These are phyloP conservation scores for Lapara coniferarum DNA, from an alignment of 2,888 invertebrate genomes.

Conservation along the genomic window DNA sequence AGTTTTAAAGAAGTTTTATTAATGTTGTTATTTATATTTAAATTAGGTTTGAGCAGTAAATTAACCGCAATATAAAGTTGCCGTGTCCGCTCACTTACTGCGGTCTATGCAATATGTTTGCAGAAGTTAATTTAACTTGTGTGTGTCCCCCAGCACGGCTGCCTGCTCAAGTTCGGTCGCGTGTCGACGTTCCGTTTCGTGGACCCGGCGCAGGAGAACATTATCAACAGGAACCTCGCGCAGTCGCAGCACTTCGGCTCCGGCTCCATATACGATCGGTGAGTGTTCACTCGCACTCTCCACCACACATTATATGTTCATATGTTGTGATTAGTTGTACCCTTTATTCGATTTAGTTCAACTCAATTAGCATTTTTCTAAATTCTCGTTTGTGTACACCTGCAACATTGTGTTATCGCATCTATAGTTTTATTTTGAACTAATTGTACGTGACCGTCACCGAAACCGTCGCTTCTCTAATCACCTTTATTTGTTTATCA, in stretches of 20 bases:
- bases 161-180: conserved; percentile 92
- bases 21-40: neutral
- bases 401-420: conserved; percentile 49
- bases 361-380: conserved; percentile 38
- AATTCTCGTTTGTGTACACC: conserved; percentile 49
- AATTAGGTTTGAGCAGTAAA: neutral
- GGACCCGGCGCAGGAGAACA: conserved; percentile 91
- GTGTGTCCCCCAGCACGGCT: conserved; percentile 86
- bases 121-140: conserved; percentile 17
- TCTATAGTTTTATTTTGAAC: conserved; percentile 50
- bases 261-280: conserved; percentile 93
- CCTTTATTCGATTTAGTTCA: conserved; percentile 46
- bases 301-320: conserved; percentile 33
- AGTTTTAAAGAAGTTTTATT: neutral
- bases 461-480: conserved; percentile 59
- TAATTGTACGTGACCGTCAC: conserved; percentile 48
- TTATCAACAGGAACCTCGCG: conserved; percentile 89
- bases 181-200: conserved; percentile 94
- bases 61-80: neutral
- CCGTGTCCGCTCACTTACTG: neutral
- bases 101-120: neutral
- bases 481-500: conserved; percentile 68
- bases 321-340: conserved; percentile 62
- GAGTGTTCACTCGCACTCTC: conserved; percentile 47
- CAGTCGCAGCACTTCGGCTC: conserved; percentile 89